phyloP scores from a whole-genome alignment of 2,888 invertebrate genomes.

The Syrista parreyssii region DNA sequence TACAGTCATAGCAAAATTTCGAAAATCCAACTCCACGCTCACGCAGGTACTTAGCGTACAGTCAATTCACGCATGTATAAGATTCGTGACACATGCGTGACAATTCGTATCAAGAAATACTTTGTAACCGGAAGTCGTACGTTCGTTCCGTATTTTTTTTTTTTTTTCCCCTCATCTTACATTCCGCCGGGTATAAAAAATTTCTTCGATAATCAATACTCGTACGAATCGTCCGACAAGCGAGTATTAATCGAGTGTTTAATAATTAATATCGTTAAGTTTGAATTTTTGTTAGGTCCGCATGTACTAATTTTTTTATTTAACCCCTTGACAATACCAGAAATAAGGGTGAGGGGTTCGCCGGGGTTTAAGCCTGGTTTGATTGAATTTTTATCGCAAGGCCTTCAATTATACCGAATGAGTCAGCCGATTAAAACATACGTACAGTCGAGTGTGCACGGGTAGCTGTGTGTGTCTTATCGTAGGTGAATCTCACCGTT shows the following conservation, averaged over 20 bases:
- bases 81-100: conserved; percentile 4
- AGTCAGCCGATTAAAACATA: neutral
- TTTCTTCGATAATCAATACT: neutral
- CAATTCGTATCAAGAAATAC: neutral
- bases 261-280: neutral
- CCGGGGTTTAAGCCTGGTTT: neutral
- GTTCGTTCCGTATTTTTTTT: neutral
- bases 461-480: neutral
- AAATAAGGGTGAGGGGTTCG: neutral
- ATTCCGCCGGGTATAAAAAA: too few relatives aligned
- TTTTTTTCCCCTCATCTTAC: too few relatives aligned
- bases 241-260: neutral
- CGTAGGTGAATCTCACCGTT: neutral
- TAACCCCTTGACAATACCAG: neutral
- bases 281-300: neutral
- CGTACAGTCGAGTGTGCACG: neutral
- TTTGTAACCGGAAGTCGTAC: neutral
- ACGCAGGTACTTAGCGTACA: neutral
- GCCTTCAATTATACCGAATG: neutral
- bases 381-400: neutral
- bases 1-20: neutral
- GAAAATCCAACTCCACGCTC: neutral
- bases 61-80: neutral
- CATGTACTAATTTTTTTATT: neutral
- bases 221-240: neutral